Base-by-base conservation (phyloP, 2,113 vertebrate genomes). In the Henicopernis longicauda region DNA sequence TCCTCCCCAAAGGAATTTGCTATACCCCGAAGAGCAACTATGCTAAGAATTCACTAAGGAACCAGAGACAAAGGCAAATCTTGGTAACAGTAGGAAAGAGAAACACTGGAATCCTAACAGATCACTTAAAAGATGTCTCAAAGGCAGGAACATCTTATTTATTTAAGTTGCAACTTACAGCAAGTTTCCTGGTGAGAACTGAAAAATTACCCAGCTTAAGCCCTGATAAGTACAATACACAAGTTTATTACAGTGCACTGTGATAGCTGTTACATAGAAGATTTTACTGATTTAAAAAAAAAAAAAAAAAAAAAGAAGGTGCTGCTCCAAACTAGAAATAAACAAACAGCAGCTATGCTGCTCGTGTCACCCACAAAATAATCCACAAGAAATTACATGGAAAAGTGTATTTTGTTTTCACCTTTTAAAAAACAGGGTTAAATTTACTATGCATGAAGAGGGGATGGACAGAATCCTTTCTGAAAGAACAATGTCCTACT, bases 21-120 rank as follows among this genome's bases (percentile, higher is more conserved):
- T 62, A 42, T n/a, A 82, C 38, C 85, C 72, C 9, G 0, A 84
- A 79, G 36, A 50, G 66, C 38, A 96, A 47, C 78, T 93, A 94
- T 90, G 87, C 70, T 63, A 94, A 95, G 78, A 95, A 93, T 92
- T 77, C 65, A 92, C n/a, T 38, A 71, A 54, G 44, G 70, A 87
- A 49, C 10, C 57, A 79, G 59, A 94, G 29, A 84, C 34, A 66
- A 94, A 87, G 44, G 44, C 87, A 52, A 67, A 91, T n/a, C 57
- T 85, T 38, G 0, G 0, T 11, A 78, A 91, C 15, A 59, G 52
- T 3, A 55, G 26, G 32, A 81, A 93, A 77, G 7, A 78, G 69
- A 73, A 90, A 84, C 36, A 54, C 31, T 70, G 66, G 47, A 85
- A 94, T 71, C 29, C 66, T 76, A 90, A 76, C 31, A 82, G 25